These are phyloP conservation scores for Macrobrachium rosenbergii DNA, from an alignment of 1,140 invertebrate species.

Conservation along the genomic window DNA sequence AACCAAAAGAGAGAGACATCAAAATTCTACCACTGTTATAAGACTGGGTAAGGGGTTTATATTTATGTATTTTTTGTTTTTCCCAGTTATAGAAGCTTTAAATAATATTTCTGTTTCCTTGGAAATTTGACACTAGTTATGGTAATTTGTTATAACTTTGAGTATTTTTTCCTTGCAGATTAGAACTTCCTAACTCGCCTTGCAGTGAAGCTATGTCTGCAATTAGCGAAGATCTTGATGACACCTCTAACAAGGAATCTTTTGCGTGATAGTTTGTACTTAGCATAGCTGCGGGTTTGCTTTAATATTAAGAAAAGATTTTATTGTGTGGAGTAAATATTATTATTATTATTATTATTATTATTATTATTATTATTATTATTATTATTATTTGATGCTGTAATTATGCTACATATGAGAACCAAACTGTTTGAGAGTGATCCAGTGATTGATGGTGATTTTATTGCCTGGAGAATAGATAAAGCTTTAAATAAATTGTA, in stretches of 20 bases:
- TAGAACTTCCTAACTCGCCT: slow-evolving; percentile 51
- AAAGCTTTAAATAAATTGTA: slow-evolving; percentile 61
- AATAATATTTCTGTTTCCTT: too few relatives aligned
- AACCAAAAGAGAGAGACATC: too few relatives aligned
- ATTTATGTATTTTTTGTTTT: too few relatives aligned
- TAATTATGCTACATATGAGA: slow-evolving; percentile 10
- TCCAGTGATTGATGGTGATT: slow-evolving; percentile 37
- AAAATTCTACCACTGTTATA: too few relatives aligned
- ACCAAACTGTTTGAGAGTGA: not conserved
- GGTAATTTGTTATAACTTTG: too few relatives aligned
- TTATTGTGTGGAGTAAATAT: slow-evolving; percentile 18
- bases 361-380: slow-evolving; percentile 12
- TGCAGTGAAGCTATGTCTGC: slow-evolving; percentile 61
- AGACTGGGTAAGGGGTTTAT: too few relatives aligned
- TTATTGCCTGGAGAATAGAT: slow-evolving; percentile 50
- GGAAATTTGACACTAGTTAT: too few relatives aligned
- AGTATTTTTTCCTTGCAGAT: slow-evolving; percentile 26
- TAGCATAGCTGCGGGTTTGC: not conserved
- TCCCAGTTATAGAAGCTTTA: too few relatives aligned
- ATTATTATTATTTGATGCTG: slow-evolving; percentile 12
- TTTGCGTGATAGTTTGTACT: slow-evolving; percentile 59
- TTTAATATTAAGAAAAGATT: slow-evolving; percentile 1
- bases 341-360: slow-evolving; percentile 15
- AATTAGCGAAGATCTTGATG: slow-evolving; percentile 58
- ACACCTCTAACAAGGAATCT: slow-evolving; percentile 50